These are phyloP conservation scores for Tupaia chinensis DNA, from an alignment of 2,113 vertebrate genomes.

Conservation along the genomic window DNA sequence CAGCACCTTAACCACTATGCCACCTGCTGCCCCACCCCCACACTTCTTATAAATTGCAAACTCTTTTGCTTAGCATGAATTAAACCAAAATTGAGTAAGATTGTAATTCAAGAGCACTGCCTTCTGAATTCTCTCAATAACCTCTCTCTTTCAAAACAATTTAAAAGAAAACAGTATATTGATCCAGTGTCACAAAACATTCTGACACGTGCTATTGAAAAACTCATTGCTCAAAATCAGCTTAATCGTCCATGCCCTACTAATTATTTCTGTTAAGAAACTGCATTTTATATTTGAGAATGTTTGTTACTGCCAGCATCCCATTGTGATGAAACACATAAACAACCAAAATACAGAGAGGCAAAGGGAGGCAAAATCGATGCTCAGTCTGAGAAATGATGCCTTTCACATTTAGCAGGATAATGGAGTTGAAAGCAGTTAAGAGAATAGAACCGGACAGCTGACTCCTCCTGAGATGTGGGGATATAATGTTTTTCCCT, in stretches of 20 bases:
- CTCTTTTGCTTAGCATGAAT: constrained; percentile 16
- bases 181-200: constrained; percentile 20
- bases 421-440: not conserved
- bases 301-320: not conserved
- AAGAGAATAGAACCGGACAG: not conserved
- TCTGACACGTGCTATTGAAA: not conserved
- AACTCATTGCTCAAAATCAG: not conserved
- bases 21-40: too few relatives aligned
- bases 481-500: not conserved
- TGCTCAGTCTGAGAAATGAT: not conserved
- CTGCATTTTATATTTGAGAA: constrained; percentile 22
- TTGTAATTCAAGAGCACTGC: constrained; percentile 29
- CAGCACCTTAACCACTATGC: too few relatives aligned
- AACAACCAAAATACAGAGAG: not conserved
- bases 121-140: constrained; percentile 34
- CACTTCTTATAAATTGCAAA: constrained; percentile 19
- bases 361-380: not conserved
- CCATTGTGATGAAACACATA: constrained; percentile 22
- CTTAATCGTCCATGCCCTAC: not conserved
- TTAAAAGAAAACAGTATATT: constrained; percentile 16
- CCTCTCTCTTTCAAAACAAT: constrained; percentile 40
- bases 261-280: constrained; percentile 48
- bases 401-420: not conserved
- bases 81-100: constrained; percentile 40
- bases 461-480: not conserved